Evolutionary conservation across 2,113 vertebrate genomes (phyloP).

Genomic region (zebrafish (Danio rerio)): GRCz12tu NC_133178.1:21702001-21702500

Average conservation of each 20-base stretch:
- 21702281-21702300: not conserved
- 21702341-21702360: not conserved
- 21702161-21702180: not conserved
- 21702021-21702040: not conserved
- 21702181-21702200: constrained; percentile 18
- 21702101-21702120: not conserved
- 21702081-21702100: not conserved
- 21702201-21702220: constrained; percentile 12
- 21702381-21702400: not conserved
- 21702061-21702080: not conserved
- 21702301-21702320: not conserved
- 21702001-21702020: not conserved
- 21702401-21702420: not conserved
- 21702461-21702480: not conserved
- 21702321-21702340: not conserved
- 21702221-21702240: constrained; percentile 12
- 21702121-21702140: not conserved
- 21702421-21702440: not conserved
- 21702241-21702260: not conserved
- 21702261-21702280: not conserved
- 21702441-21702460: constrained; percentile 23
- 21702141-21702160: not conserved
- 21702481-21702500: constrained; percentile 29
- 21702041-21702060: not conserved
- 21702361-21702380: not conserved